Base-by-base conservation (phyloP, 23 tunicate genomes). In the Aplidium turbinatum region DNA sequence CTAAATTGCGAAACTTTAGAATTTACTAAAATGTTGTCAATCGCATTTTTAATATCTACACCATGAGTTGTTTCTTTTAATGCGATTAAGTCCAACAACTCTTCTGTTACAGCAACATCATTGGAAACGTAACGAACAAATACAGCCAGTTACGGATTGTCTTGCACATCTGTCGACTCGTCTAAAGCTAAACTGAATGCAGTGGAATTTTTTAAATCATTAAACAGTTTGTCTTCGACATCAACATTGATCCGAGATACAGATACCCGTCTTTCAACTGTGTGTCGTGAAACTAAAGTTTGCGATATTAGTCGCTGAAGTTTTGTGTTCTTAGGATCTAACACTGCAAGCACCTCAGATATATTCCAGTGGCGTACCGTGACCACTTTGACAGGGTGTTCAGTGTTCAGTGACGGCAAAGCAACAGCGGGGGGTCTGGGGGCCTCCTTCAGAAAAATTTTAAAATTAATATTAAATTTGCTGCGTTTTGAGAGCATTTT, bases 131-230 rank as follows among this genome's bases (percentile, higher is more conserved):
- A 32, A 38, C 79, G 31, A 74, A 74, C 79, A 74, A 56, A 74
- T 34, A 57, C 79, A 55, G 68, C 67, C 68, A 74, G 68, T 57
- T 74, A 68, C 31, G 48, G 63, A 71, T 71, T 71, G 38, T 71
- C 77, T 63, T 71, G 77, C 27, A 50, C n/a, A 71, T 71, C 77
- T 16, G 79, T 74, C 31, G 79, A 74, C 50, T 74, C 68, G 79
- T 74, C 79, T 33, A 57, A 35, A 74, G 79, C 79, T 33, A 74
- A 74, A 71, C 77, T 48, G 77, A 71, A 38, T 38, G 74, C 79
- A 57, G 69, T 36, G 34, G 69, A 57, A 7, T 47, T 62, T 63
- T 46, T 46, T 45, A 42, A 77, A 75, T 57, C 68, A 4, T 75
- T 75, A 57, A 34, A 5, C 80, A 75, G 33, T 57, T 75, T 56